Evolutionary conservation across 2,888 invertebrate species (phyloP).

Genomic region (Macaria notata): DNA sequence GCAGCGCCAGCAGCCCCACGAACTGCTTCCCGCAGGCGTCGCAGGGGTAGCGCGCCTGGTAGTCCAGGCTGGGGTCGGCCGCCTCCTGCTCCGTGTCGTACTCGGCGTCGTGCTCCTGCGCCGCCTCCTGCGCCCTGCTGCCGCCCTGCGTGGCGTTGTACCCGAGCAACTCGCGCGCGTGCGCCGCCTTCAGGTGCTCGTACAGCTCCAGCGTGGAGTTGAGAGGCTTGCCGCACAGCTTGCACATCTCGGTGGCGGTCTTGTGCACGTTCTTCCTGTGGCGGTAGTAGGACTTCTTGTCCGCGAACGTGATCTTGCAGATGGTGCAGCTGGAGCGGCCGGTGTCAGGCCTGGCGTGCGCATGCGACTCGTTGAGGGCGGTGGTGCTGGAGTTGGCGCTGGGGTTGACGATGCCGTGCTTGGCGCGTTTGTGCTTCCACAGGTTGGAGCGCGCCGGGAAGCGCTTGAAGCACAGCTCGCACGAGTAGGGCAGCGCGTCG

Average conservation of each 20-base stretch:
- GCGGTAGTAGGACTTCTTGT: constrained; percentile 82
- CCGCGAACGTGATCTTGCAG: constrained; percentile 83
- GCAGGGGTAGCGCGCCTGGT: constrained; percentile 79
- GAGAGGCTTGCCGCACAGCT: constrained; percentile 84
- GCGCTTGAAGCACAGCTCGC: constrained; percentile 73
- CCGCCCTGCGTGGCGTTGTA: constrained; percentile 72
- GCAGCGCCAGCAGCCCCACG: constrained; percentile 75
- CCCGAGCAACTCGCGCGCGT: constrained; percentile 76
- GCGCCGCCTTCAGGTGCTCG: constrained; percentile 83
- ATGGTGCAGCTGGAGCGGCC: constrained; percentile 81
- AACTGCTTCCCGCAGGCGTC: constrained; percentile 81
- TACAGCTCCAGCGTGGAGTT: constrained; percentile 84
- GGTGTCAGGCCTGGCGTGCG: constrained; percentile 41
- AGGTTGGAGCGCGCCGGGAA: constrained; percentile 74
- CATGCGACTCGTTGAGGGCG: constrained; percentile 45
- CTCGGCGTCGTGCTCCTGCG: constrained; percentile 58
- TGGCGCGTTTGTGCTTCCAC: constrained; percentile 78
- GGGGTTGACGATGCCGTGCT: constrained; percentile 71
- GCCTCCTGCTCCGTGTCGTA: constrained; percentile 68
- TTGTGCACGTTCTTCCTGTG: constrained; percentile 83
- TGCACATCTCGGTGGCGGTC: constrained; percentile 81
- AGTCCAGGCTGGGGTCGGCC: constrained; percentile 65
- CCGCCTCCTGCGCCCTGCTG: constrained; percentile 58
- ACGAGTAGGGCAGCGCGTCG: constrained; percentile 64
- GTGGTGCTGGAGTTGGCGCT: constrained; percentile 52